phyloP scores from a whole-genome alignment of 2,113 vertebrate species.

The Macrotis lagotis region DNA sequence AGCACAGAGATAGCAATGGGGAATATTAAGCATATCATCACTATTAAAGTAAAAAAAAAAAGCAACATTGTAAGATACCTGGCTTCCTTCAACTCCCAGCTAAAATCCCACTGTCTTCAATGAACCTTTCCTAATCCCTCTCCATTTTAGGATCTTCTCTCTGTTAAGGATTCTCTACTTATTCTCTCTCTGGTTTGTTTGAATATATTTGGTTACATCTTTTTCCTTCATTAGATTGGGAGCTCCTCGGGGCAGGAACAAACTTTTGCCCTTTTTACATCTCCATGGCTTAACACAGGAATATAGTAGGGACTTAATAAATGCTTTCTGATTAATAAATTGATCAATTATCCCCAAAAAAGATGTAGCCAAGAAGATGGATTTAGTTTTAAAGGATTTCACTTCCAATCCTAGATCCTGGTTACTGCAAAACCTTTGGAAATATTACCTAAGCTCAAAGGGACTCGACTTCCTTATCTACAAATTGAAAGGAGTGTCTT shows the following conservation, averaged over 20 bases:
- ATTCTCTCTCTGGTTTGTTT: not conserved
- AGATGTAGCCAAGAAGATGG: not conserved
- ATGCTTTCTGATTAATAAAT: not conserved
- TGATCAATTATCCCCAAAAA: not conserved
- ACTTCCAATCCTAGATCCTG: not conserved
- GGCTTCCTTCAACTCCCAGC: not conserved
- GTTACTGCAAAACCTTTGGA: not conserved
- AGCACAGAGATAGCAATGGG: too few relatives aligned
- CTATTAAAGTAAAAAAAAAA: not conserved
- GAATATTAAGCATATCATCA: not conserved
- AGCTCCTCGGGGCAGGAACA: not conserved
- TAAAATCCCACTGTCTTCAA: not conserved
- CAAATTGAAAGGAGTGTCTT: not conserved
- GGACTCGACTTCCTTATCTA: not conserved
- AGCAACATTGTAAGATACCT: not conserved
- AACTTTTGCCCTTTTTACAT: not conserved
- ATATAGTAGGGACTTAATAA: not conserved
- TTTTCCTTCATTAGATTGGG: not conserved
- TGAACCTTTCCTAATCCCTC: not conserved
- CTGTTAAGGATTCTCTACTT: not conserved
- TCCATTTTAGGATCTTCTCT: not conserved
- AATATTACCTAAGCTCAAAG: not conserved
- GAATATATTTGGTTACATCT: not conserved
- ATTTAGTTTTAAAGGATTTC: not conserved
- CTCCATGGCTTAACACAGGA: not conserved